phyloP scores from a whole-genome alignment of 2,888 invertebrate species.

The Tipula confusa region DNA sequence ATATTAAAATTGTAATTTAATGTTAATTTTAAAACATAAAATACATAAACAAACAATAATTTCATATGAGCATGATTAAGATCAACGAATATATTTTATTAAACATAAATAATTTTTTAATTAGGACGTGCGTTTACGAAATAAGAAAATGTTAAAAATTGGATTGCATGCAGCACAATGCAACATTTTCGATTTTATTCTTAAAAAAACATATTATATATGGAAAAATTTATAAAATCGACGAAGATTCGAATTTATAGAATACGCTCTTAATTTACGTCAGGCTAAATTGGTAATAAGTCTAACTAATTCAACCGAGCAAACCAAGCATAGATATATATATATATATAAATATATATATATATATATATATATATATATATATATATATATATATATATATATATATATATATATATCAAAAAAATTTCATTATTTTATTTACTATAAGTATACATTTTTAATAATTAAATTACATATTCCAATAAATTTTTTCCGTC shows the following conservation, averaged over 20 bases:
- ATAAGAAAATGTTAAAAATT: background rate
- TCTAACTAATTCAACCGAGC: background rate
- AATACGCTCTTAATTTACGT: background rate
- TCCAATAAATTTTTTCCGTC: constrained; percentile 3
- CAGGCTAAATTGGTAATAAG: background rate
- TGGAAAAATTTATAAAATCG: background rate
- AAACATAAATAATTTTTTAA: background rate
- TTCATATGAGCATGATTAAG: background rate
- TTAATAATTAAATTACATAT: constrained; percentile 20
- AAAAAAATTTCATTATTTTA: background rate
- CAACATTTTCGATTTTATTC: background rate
- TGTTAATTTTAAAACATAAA: background rate
- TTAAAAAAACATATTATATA: background rate
- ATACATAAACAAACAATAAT: background rate
- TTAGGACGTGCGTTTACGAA: background rate
- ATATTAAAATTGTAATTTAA: background rate
- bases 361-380: too few species aligned
- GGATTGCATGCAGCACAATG: background rate
- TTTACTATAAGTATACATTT: background rate
- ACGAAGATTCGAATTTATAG: background rate
- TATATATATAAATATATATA: too few species aligned
- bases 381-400: too few species aligned
- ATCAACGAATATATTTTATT: background rate
- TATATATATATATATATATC: too few species aligned
- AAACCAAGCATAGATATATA: background rate